A percentile compares a stretch with the other conserved stretches of the same genome.
Conservation (phyloP, 2,797 vertebrate genomes). For the Scomberomorus guttatus region DNA sequence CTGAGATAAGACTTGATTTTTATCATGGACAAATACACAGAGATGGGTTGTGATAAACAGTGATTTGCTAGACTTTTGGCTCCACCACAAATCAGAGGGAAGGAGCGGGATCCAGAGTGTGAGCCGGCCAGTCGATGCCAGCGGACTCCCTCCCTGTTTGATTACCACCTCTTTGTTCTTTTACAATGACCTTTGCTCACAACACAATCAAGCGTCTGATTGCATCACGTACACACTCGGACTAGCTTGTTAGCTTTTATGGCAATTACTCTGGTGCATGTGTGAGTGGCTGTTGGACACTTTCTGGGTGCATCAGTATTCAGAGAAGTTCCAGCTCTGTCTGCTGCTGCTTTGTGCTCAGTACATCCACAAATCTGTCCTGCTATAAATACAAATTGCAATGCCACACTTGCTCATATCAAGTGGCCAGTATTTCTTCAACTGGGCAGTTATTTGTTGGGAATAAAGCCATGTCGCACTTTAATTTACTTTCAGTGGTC, state of each 20-base stretch:
- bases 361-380: conserved; percentile 19
- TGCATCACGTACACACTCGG: conserved; percentile 12
- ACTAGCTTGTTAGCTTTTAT: conserved; percentile 41
- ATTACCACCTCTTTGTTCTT: conserved; percentile 54
- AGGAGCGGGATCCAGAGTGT: conserved; percentile 9
- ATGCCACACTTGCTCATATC: not conserved
- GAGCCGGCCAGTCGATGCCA: not conserved
- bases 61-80: conserved; percentile 42
- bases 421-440: conserved; percentile 12
- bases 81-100: conserved; percentile 37
- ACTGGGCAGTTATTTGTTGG: conserved; percentile 16
- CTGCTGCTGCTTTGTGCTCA: conserved; percentile 10
- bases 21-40: conserved; percentile 19
- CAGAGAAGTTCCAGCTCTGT: conserved; percentile 5
- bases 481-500: not conserved
- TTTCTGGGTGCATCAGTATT: conserved; percentile 18
- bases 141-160: conserved; percentile 14
- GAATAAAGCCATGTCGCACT: conserved; percentile 1
- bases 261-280: conserved; percentile 23
- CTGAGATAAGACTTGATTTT: conserved; percentile 27
- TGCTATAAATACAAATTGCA: conserved; percentile 24
- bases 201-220: conserved; percentile 53
- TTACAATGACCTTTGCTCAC: conserved; percentile 63
- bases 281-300: conserved; percentile 26
- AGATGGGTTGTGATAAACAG: conserved; percentile 12